phyloP scores from a whole-genome alignment of 2,113 vertebrate species.

The Oryzias curvinotus region DNA sequence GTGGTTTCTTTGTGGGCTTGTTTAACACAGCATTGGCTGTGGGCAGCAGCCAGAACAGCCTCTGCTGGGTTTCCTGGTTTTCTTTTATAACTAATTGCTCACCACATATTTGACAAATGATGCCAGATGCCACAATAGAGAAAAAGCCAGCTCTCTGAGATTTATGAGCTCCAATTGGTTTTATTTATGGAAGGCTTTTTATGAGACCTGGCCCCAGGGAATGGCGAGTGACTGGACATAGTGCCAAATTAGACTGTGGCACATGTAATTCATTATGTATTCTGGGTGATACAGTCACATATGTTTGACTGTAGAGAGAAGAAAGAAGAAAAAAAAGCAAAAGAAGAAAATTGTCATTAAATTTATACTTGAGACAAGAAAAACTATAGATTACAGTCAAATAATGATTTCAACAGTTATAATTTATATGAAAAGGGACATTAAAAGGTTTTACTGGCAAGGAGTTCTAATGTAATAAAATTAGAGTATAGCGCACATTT shows the following conservation, averaged over 20 bases:
- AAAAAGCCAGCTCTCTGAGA: slow-evolving; percentile 63
- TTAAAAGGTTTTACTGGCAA: too few relatives aligned
- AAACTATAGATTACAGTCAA: neutral
- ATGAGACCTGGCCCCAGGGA: slow-evolving; percentile 59
- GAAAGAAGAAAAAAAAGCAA: neutral
- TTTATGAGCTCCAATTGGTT: slow-evolving; percentile 66
- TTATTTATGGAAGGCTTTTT: slow-evolving; percentile 72
- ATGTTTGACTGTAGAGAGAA: slow-evolving; percentile 16
- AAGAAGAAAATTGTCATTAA: neutral
- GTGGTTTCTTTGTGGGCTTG: slow-evolving; percentile 45
- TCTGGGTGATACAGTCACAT: slow-evolving; percentile 50
- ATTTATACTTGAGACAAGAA: neutral
- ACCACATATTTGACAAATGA: slow-evolving; percentile 75
- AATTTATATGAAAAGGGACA: too few relatives aligned
- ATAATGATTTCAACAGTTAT: too few relatives aligned
- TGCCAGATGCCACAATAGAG: slow-evolving; percentile 68
- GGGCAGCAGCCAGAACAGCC: slow-evolving; percentile 51
- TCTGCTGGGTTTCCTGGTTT: slow-evolving; percentile 60
- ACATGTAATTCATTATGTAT: slow-evolving; percentile 61
- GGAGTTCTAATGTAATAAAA: too few relatives aligned
- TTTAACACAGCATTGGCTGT: slow-evolving; percentile 60
- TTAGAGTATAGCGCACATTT: too few relatives aligned
- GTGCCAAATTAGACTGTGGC: slow-evolving; percentile 46
- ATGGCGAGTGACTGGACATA: slow-evolving; percentile 42
- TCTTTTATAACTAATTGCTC: slow-evolving; percentile 70